Percentiles rank a stretch among this genome's conserved stretches.
Conservation (phyloP, 1,140 invertebrate species). For the Fragariocoptes setiger region DNA sequence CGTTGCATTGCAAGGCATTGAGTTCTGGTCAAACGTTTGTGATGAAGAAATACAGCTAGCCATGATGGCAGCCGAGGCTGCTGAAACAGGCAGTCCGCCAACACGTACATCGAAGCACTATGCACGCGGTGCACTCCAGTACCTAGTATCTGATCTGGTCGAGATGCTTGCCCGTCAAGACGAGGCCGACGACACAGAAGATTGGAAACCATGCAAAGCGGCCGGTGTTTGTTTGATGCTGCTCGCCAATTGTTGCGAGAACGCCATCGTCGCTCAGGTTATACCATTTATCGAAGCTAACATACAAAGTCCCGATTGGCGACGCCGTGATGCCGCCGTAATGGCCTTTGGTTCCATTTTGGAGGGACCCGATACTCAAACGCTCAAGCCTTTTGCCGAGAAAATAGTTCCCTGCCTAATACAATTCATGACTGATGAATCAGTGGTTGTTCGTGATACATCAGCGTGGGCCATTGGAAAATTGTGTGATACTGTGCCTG, state of each 20-base stretch:
- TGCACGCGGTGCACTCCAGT: constrained; percentile 79
- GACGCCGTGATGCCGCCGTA: constrained; percentile 74
- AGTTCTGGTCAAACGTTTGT: constrained; percentile 99
- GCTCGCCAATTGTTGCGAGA: constrained; percentile 78
- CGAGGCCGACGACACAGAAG: constrained; percentile 65
- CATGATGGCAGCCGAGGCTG: constrained; percentile 70
- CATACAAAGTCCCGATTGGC: constrained; percentile 75
- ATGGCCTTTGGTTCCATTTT: constrained; percentile 94
- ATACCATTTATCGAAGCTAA: constrained; percentile 87
- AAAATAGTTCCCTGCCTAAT: constrained; percentile 85
- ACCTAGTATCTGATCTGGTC: constrained; percentile 69
- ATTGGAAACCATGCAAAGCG: constrained; percentile 98
- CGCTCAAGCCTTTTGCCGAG: constrained; percentile 67
- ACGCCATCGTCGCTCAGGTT: constrained; percentile 76
- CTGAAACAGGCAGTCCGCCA: constrained; percentile 62
- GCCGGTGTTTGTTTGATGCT: constrained; percentile 98
- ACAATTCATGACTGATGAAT: constrained; percentile 59
- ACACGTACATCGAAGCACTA: constrained; percentile 54
- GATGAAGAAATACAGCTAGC: constrained; percentile 93
- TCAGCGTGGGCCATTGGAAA: constrained; percentile 90
- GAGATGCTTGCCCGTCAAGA: constrained; percentile 70
- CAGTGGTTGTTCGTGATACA: constrained; percentile 77
- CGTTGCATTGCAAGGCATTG: constrained; percentile 87
- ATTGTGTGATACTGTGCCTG: constrained; percentile 85
- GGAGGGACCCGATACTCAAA: constrained; percentile 55